Percentiles rank a stretch among this genome's conserved stretches.
phyloP scores from a whole-genome alignment of 2,797 vertebrate genomes.

The Numenius phaeopus region DNA sequence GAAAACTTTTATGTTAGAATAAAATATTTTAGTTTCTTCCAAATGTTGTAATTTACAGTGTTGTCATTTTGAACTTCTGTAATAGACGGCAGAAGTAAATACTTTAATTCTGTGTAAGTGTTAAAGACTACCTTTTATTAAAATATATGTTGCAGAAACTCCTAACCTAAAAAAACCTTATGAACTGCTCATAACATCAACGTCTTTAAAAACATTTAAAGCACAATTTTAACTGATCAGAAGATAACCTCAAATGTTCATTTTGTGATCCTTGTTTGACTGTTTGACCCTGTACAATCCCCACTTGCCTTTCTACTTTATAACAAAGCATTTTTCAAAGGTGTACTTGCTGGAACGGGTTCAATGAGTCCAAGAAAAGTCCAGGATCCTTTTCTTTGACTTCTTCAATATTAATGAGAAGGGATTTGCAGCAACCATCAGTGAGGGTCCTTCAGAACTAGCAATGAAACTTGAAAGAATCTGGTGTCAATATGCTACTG shows the following conservation, averaged over 20 bases:
- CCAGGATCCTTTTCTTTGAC: background rate
- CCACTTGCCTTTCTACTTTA: background rate
- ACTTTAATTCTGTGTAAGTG: background rate
- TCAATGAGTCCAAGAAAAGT: background rate
- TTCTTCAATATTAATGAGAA: background rate
- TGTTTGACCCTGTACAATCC: background rate
- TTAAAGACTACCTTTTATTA: background rate
- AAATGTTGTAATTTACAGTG: background rate
- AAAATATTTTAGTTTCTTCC: background rate
- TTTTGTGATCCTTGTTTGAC: constrained; percentile 8
- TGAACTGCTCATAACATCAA: background rate
- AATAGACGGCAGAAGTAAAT: background rate
- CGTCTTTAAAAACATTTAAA: constrained; percentile 38
- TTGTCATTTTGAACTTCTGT: background rate
- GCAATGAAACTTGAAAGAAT: background rate
- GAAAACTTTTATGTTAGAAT: background rate
- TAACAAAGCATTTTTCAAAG: background rate
- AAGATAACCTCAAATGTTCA: constrained; percentile 30
- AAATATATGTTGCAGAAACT: background rate
- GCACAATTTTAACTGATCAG: constrained; percentile 29
- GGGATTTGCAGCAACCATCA: background rate
- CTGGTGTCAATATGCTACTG: background rate
- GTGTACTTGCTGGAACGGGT: background rate
- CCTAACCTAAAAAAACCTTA: background rate
- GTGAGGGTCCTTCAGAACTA: background rate